Conservation (phyloP, 2,888 invertebrate genomes). For the Carabus problematicus region DNA sequence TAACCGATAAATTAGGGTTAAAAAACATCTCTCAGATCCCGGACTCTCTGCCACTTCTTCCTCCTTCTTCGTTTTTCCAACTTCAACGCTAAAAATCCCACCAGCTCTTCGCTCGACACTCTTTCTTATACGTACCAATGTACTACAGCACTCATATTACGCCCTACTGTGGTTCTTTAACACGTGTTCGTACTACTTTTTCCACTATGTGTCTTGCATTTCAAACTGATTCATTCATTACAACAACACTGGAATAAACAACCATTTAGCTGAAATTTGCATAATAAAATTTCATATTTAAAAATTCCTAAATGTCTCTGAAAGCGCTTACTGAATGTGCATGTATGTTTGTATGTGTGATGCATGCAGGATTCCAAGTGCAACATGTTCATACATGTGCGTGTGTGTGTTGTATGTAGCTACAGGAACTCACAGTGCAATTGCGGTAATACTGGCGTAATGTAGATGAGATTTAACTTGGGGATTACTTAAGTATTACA, state of each 20-base stretch:
- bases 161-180: not conserved
- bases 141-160: not conserved
- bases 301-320: too few relatives aligned
- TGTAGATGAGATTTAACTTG: conserved; percentile 34
- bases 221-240: too few relatives aligned
- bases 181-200: not conserved
- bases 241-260: too few relatives aligned
- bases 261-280: too few relatives aligned
- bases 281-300: too few relatives aligned
- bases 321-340: not conserved
- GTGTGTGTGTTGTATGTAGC: not conserved
- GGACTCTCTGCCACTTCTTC: conserved; percentile 5
- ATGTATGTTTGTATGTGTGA: not conserved
- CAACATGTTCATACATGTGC: not conserved
- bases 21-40: conserved; percentile 14
- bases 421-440: not conserved
- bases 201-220: not conserved
- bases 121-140: not conserved
- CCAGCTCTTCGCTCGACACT: not conserved
- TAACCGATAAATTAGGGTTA: conserved; percentile 42
- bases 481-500: conserved; percentile 33
- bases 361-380: too few relatives aligned
- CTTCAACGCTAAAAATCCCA: not conserved
- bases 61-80: conserved; percentile 1
- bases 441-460: conserved; percentile 23